phyloP scores from a whole-genome alignment of 2,797 vertebrate genomes.

The Sphaeramia orbicularis region DNA sequence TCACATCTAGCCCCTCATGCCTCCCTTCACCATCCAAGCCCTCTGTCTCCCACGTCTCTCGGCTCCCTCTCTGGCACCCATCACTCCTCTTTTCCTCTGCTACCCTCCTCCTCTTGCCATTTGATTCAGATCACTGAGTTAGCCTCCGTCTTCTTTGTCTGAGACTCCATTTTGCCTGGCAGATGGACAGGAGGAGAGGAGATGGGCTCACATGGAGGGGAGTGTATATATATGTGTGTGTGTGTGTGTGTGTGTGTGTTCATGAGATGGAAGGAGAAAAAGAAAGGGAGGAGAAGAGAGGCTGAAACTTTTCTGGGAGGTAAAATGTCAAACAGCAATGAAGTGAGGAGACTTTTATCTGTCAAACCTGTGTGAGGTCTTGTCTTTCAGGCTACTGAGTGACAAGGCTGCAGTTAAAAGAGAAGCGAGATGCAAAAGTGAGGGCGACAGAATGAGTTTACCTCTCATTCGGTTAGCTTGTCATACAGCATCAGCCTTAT shows the following conservation, averaged over 20 bases:
- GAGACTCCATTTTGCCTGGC: conserved; percentile 77
- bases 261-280: conserved; percentile 46
- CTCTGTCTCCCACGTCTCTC: conserved; percentile 66
- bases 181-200: conserved; percentile 75
- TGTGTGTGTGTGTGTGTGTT: conserved; percentile 24
- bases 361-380: conserved; percentile 75
- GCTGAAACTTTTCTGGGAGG: conserved; percentile 71
- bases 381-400: conserved; percentile 71
- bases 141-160: conserved; percentile 74
- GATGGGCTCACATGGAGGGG: conserved; percentile 52
- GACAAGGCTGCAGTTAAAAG: conserved; percentile 76
- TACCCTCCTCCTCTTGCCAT: conserved; percentile 70
- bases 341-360: conserved; percentile 79
- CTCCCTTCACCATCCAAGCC: conserved; percentile 73
- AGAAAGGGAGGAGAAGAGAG: conserved; percentile 40
- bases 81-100: conserved; percentile 77
- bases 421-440: conserved; percentile 58
- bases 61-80: conserved; percentile 81
- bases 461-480: conserved; percentile 66
- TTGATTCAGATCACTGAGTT: conserved; percentile 84
- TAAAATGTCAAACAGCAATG: conserved; percentile 79
- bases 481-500: conserved; percentile 61
- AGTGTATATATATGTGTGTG: conserved; percentile 17
- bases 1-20: conserved; percentile 80
- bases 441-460: conserved; percentile 80